Conservation (phyloP, 2,113 vertebrate species). For the Campylorhamphus procurvoides region DNA sequence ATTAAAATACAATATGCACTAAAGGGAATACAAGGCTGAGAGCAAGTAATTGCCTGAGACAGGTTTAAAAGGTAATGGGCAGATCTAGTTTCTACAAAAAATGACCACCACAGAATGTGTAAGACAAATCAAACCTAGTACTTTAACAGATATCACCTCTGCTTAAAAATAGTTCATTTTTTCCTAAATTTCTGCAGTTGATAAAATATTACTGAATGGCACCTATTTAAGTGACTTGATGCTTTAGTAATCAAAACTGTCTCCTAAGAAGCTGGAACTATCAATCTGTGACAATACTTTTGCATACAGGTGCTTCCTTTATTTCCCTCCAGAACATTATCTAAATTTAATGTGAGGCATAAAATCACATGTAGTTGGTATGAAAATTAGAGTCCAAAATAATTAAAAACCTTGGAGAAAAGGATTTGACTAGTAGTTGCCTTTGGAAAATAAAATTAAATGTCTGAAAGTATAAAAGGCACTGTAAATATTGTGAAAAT, state of each 20-base stretch:
- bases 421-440: background rate
- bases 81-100: slow-evolving; percentile 7
- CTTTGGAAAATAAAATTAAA: background rate
- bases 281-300: background rate
- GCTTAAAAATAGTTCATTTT: background rate
- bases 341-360: background rate
- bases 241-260: background rate
- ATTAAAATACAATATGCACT: slow-evolving; percentile 6
- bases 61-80: background rate
- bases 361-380: background rate
- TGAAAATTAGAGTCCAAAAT: background rate
- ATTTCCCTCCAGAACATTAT: background rate
- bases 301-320: background rate
- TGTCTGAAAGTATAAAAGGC: background rate
- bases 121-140: background rate
- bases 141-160: background rate
- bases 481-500: background rate
- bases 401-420: background rate
- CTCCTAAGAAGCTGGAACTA: background rate
- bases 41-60: background rate
- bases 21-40: background rate
- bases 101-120: background rate
- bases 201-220: background rate
- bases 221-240: background rate
- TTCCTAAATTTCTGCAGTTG: background rate